Base-by-base conservation (phyloP, 2,888 invertebrate species). In the Nysson spinosus region DNA sequence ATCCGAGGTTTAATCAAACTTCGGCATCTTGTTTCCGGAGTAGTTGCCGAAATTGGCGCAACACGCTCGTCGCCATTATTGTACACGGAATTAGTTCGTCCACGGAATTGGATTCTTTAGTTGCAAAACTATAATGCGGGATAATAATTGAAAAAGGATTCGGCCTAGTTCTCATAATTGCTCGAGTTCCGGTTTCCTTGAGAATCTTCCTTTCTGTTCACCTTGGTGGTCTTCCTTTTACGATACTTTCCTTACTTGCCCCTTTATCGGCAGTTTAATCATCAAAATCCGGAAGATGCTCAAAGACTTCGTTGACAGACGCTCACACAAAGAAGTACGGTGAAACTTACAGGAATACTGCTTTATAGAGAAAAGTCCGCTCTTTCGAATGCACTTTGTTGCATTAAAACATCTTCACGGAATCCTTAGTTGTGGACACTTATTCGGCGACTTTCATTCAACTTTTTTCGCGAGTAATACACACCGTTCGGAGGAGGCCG, bases 91-190 rank as follows among this genome's bases (percentile, higher is more conserved):
- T 61, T 63, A 52, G 37, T 44, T 20, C n/a, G n/a, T n/a, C n/a
- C n/a, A n/a, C n/a, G 20, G 34, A 62, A 34, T 65, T 71, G n/a
- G n/a, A n/a, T 60, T 68, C 49, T 37, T 49, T 58, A 46, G 32
- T 46, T 56, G 47, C 50, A 30, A 19, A 19, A 28, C n/a, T 35
- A 44, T 34, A 50, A 32, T 56, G 43, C 34, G 32, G 35, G 58
- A 60, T 71, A 52, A 74, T 69, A 75, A 69, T 58, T 46, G 24
- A 46, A 39, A 69, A 52, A 44, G 49, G 50, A n/a, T 39, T 60
- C 61, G 63, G 71, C 68, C 71, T 46, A 63, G 46, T 73, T 73
- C 37, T 40, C 51, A 47, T 70, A 76, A 75, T 69, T 70, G 54
- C 54, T 30, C 42, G 44, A 43, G 32, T 47, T 52, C 37, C 52